Base-by-base conservation (phyloP, 2,888 invertebrate species). In the Lasius fuliginosus region DNA sequence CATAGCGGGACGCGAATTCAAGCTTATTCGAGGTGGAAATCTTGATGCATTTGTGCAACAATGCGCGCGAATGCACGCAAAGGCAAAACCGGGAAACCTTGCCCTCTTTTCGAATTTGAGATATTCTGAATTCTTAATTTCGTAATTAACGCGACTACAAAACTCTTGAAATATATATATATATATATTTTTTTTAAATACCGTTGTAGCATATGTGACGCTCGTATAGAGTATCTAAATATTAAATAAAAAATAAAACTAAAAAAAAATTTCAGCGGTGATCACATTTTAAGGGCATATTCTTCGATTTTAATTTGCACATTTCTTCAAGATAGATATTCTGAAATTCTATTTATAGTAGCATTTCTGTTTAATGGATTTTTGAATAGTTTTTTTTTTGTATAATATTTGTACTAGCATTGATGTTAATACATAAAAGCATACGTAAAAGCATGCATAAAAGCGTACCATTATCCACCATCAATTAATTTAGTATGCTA, bases 1-100 rank as follows among this genome's bases (percentile, higher is more conserved):
- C 87, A 65, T 71, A 77, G 23, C 75, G 53, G 74, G 73, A 71
- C 67, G 73, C 23, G 40, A 77, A 56, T 77, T 69, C 40, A 33
- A n/a, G 23, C 42, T 74, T 15, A 11, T 15, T 30, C 42, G 40
- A 23, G 36, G 27, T 40, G 77, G 46, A 71, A 81, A 36, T 46
- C 79, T 81, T 73, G 73, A 27, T 30, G 79, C 42, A 60, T 62
- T 36, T 60, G 33, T 33, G 0, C 33, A 46, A 60, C 79, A 60
- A 60, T 69, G n/a, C n/a, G 56, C n/a, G 42, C 40, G 56, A 77
- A 77, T 30, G n/a, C 42, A 30, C 5, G 53, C 58, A 23, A 58
- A 9, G 1, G 58, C 1, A 15, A 6, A 58, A 77, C 0, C 33
- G 69, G 3, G 4, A 77, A 27, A 30, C 30, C 23, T 23, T 23